Base-by-base conservation (phyloP, 2,888 invertebrate genomes). In the Tachina grossa region DNA sequence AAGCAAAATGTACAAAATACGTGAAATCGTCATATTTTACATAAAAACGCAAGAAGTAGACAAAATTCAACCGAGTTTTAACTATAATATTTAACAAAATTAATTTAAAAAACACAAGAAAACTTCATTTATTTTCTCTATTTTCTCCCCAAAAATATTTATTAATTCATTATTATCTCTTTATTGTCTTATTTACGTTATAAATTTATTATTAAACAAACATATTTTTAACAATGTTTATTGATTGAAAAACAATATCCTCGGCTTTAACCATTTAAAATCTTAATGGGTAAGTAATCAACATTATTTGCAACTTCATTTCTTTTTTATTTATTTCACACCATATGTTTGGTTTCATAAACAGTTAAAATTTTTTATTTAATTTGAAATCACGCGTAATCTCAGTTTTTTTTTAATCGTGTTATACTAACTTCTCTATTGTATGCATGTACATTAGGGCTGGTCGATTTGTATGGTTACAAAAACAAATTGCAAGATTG, bases 221-320 rank as follows among this genome's bases (percentile, higher is more conserved):
- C 43, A 85, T 79, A 74, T 79, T 81, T 75, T 82, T 89, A 63
- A 88, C 88, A 88, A 87, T 87, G 87, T 88, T 87, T 87, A 87
- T 82, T 76, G 74, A 82, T 78, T 81, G 22, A 75, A 77, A 61
- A 87, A 75, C 59, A 72, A 78, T 65, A 80, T 68, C 79, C 78
- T 85, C 76, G 79, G 87, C 84, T 84, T 87, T 68, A 81, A 82
- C 78, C 69, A 71, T 87, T 85, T 78, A 72, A 79, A 82, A 82
- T 63, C 53, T 77, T 81, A 63, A 83, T 75, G 76, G 85, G 82
- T 83, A 85, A 83, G 82, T 83, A 85, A 83, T 79, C 82, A 79
- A 83, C 66, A 79, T 85, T 75, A 75, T 85, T 85, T 85, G 75
- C 83, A 83, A 79, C 66, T 78, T 82, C 78, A 85, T 85, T 78